Conservation (phyloP, 2,113 vertebrate species). For the Ctenodactylus gundi region DNA sequence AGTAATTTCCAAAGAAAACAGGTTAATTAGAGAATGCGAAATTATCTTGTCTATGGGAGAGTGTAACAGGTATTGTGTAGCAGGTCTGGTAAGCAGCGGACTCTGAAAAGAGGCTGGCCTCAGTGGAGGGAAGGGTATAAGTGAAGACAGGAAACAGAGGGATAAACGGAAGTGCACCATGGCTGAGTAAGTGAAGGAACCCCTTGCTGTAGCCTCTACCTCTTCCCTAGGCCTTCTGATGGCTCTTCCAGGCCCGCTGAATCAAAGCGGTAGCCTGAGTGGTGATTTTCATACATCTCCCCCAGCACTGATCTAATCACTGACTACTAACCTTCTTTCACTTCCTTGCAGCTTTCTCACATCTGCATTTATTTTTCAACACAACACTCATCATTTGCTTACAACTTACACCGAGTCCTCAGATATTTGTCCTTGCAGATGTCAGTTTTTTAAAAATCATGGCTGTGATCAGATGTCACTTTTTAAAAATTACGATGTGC, state of each 20-base stretch:
- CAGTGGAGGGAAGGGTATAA: conserved; percentile 32
- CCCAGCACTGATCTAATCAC: background rate
- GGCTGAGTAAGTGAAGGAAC: background rate
- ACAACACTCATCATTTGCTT: background rate
- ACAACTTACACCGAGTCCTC: background rate
- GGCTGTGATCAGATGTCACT: background rate
- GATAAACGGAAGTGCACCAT: background rate
- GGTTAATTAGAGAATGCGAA: background rate
- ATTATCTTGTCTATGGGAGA: background rate
- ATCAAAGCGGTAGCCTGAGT: background rate
- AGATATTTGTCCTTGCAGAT: background rate
- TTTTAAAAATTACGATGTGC: too few relatives aligned
- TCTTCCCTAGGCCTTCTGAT: background rate
- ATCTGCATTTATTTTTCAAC: conserved; percentile 31
- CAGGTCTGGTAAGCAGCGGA: background rate
- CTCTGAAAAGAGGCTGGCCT: background rate
- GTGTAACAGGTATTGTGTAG: background rate
- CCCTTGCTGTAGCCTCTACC: background rate
- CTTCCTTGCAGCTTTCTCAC: background rate
- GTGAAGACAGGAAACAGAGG: background rate
- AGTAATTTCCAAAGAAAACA: conserved; percentile 15
- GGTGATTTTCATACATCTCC: background rate
- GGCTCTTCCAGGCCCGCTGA: background rate
- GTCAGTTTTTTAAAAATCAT: conserved; percentile 31
- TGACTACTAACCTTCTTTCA: background rate